A percentile compares a stretch with the other conserved stretches of the same genome.
These are phyloP conservation scores for Hypomecis punctinalis DNA, from an alignment of 2,888 invertebrate genomes.

Conservation along the genomic window DNA sequence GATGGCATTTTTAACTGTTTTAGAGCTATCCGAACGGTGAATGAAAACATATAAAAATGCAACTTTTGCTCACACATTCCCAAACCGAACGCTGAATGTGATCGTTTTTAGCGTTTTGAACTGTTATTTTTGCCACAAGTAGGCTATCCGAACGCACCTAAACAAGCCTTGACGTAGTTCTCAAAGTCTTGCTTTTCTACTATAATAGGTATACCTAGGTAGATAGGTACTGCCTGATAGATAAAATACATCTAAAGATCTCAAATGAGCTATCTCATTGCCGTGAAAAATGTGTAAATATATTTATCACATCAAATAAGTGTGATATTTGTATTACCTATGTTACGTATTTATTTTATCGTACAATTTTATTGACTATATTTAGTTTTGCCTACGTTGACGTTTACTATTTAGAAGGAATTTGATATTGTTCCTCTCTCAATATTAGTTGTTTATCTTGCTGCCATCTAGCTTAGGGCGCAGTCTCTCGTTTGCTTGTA, in stretches of 20 bases:
- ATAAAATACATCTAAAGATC: not conserved
- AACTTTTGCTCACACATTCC: too few relatives aligned
- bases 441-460: not conserved
- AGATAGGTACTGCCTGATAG: slow-evolving; percentile 2
- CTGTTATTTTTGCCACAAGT: too few relatives aligned
- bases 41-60: too few relatives aligned
- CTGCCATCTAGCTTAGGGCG: not conserved
- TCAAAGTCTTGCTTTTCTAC: too few relatives aligned
- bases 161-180: too few relatives aligned
- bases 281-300: slow-evolving; percentile 6
- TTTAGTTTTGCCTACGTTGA: not conserved
- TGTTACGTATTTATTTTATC: not conserved
- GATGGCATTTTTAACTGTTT: too few relatives aligned
- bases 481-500: not conserved
- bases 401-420: not conserved
- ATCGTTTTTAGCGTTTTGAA: too few relatives aligned
- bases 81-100: too few relatives aligned
- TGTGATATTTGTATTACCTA: not conserved
- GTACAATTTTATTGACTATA: not conserved
- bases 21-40: too few relatives aligned
- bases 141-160: too few relatives aligned
- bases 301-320: slow-evolving; percentile 1
- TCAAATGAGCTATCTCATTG: slow-evolving; percentile 14
- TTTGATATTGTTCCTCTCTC: slow-evolving; percentile 1
- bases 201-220: too few relatives aligned